phyloP scores from a whole-genome alignment of 2,797 vertebrate genomes.

The Crocodylus rhombifer region DNA sequence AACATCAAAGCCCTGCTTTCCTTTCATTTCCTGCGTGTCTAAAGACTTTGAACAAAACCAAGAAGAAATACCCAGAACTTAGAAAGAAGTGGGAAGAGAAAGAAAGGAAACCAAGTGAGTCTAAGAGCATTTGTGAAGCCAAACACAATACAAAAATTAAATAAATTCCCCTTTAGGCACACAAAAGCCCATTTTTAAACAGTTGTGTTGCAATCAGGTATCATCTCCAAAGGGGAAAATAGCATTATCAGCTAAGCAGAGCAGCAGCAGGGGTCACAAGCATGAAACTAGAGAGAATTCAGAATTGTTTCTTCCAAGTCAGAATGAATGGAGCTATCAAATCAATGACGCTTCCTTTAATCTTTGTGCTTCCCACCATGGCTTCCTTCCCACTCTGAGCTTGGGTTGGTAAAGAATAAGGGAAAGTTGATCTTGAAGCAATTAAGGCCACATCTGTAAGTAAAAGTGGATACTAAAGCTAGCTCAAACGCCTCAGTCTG shows the following conservation, averaged over 20 bases:
- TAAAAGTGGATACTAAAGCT: not conserved
- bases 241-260: not conserved
- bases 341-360: not conserved
- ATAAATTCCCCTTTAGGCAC: no score
- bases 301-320: not conserved
- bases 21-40: not conserved
- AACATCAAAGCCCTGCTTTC: not conserved
- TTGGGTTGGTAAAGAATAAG: not conserved
- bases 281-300: not conserved
- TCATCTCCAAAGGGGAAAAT: not conserved
- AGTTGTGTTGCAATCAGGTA: not conserved
- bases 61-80: not conserved
- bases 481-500: not conserved
- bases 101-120: not conserved
- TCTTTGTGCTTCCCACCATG: not conserved
- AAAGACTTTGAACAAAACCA: not conserved
- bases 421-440: not conserved
- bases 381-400: not conserved
- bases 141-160: no score
- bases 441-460: not conserved
- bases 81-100: not conserved
- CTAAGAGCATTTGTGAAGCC: not conserved
- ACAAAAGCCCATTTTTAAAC: not conserved
- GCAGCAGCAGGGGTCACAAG: not conserved
- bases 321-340: not conserved